Evolutionary conservation across 2,888 invertebrate species (phyloP), one percentile per base, ranked within the genome.

Genomic region (Ganaspis brasiliensis): DNA sequence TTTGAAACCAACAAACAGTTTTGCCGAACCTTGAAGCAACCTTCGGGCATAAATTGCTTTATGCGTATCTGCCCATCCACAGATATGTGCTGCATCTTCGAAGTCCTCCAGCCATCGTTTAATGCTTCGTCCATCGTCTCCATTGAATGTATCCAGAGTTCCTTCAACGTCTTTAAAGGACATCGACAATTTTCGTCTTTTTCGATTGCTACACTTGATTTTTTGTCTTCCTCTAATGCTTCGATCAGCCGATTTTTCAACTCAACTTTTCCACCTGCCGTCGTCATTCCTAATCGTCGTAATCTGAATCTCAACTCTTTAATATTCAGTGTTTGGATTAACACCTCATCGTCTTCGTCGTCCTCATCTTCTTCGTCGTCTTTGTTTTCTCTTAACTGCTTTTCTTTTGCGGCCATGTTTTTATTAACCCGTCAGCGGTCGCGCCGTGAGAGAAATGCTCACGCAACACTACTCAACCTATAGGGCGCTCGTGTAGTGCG

Each of bases 61-160:
- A n/a, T 83, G 83, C 1, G 82, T 19, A 6, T 81, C 74, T 6
- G 73, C 45, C 82, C 81, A 84, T 4, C 26, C 16, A 2, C 80
- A 73, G 5, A 83, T 24, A 2, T 21, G 55, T 4, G 78, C 78
- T 52, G 78, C 77, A 24, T 79, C 82, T 70, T 85, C 82, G 52
- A 85, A 84, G 5, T 84, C 79, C 14, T 75, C 55, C 8, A 84
- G 16, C 83, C 83, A 85, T 21, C 76, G 73, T 16, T 61, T n/a
- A 0, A 82, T 16, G 1, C 40, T 72, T 26, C 71, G 12, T 1
- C 52, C 21, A 40, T 78, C 79, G 21, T 79, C 79, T 1, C 81
- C 81, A 3, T 73, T 77, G 71, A 82, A 84, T 19, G 73, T 72
- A 0, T 73, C 72, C 0, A 83, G 0, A 1, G 79, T 72, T 1